Evolutionary conservation across 2,888 invertebrate species (phyloP).

Genomic region (Amphiduros pacificus): DNA sequence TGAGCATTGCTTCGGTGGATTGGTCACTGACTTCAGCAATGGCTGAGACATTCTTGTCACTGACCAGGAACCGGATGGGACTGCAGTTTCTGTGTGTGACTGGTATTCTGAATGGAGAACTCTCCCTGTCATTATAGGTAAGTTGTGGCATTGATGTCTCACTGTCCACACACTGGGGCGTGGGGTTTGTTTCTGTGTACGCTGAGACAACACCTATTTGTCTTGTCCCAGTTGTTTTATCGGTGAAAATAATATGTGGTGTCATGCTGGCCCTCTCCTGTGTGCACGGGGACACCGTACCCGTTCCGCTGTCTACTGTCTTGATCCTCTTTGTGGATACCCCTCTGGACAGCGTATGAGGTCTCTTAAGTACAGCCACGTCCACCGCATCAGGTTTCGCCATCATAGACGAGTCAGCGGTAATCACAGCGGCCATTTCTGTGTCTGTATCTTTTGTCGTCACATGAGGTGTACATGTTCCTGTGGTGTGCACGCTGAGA

Average conservation of each 20-base stretch:
- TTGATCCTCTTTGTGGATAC: background rate
- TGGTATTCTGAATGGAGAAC: background rate
- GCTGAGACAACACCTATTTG: too few species aligned
- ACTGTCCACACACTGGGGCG: too few species aligned
- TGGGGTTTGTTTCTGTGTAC: too few species aligned
- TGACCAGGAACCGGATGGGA: background rate
- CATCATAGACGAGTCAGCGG: slow-evolving; percentile 8
- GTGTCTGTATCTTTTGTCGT: background rate
- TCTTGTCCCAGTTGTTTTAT: background rate
- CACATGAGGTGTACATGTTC: background rate
- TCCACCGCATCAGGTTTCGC: slow-evolving; percentile 1
- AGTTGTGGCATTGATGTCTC: background rate
- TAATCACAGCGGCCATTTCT: background rate
- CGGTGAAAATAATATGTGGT: background rate
- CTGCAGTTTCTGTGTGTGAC: background rate
- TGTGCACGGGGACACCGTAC: background rate
- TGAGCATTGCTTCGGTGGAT: too few species aligned
- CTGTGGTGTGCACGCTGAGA: background rate
- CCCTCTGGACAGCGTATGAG: slow-evolving; percentile 14
- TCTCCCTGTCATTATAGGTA: background rate
- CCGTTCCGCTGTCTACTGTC: background rate
- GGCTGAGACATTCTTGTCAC: too few species aligned
- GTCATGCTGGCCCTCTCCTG: background rate
- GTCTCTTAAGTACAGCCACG: slow-evolving; percentile 17
- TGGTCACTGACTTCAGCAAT: too few species aligned